Conservation (phyloP, 2,113 vertebrate species). For the Solenodon paradoxus region DNA sequence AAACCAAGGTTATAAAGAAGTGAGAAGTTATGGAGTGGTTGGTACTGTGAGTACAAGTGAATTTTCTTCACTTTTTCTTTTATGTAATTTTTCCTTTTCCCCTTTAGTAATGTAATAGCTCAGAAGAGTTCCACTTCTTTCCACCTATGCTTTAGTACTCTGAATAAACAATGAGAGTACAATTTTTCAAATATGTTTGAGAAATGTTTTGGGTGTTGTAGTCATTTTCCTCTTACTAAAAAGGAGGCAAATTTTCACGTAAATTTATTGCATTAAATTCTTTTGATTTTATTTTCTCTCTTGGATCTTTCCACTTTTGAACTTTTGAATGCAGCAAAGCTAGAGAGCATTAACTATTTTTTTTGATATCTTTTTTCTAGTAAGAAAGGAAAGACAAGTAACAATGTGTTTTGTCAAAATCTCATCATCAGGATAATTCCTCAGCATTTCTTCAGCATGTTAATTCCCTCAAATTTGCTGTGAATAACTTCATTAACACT, state of each 20-base stretch:
- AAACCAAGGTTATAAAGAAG: not conserved
- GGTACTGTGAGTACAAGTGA: not conserved
- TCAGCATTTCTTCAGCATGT: too few relatives aligned
- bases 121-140: not conserved
- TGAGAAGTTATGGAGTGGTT: too few relatives aligned
- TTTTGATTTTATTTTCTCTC: not conserved
- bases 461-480: too few relatives aligned
- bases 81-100: not conserved
- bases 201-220: not conserved
- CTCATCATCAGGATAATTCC: too few relatives aligned
- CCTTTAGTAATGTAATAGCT: not conserved
- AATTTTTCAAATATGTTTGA: not conserved
- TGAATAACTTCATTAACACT: not conserved
- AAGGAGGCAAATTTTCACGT: not conserved
- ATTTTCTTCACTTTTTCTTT: not conserved
- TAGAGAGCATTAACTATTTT: too few relatives aligned
- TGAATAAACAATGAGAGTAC: not conserved
- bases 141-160: not conserved
- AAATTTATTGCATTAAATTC: not conserved
- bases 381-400: too few relatives aligned
- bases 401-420: too few relatives aligned
- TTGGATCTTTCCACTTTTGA: not conserved
- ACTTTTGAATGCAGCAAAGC: not conserved
- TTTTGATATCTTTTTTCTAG: too few relatives aligned
- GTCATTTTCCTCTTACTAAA: not conserved